Base-by-base conservation (phyloP, 2,888 invertebrate genomes). In the Mythimna albipuncta region DNA sequence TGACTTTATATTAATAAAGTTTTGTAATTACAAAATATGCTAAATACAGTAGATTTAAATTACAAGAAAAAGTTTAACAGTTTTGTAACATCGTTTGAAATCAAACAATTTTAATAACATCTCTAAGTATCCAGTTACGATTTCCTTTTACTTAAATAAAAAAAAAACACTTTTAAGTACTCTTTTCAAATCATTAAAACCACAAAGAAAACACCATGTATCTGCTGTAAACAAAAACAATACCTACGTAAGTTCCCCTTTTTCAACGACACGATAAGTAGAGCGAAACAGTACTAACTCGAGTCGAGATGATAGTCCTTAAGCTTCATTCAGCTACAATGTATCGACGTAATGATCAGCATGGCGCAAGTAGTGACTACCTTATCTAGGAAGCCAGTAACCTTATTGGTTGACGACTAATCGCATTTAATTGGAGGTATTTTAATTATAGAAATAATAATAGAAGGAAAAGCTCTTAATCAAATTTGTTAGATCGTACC, bases 311-410 rank as follows among this genome's bases (percentile, higher is more conserved):
- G 57, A 84, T 70, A 63, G 82, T 71, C 64, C 70, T 71, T 76
- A 62, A 62, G 72, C 57, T 76, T 67, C 66, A 62, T 76, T 67
- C 73, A 64, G 38, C 47, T 69, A 79, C 82, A 81, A 77, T 84
- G 81, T 77, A 81, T 84, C 47, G 55, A 58, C 32, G 65, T 69
- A 76, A 79, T 79, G 64, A 81, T 73, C 68, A 81, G 76, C 68
- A 62, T 61, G 41, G 59, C 50, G n/a, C 70, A 62, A 72, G 81
- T 76, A 81, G 65, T 59, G 69, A 57, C 52, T 57, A 69, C 52
- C 52, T 19, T 57, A 57, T 44, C 54, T 55, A 44, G 55, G 41
- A 10, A 19, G 13, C 44, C 9, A 6, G 38, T 38, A 69, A 64
- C 13, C 21, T 73, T 52, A 69, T 69, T 69, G 63, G 38, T 69